These are phyloP conservation scores for Leptocoma aspasia DNA, from an alignment of 2,113 vertebrate species.

Conservation along the genomic window DNA sequence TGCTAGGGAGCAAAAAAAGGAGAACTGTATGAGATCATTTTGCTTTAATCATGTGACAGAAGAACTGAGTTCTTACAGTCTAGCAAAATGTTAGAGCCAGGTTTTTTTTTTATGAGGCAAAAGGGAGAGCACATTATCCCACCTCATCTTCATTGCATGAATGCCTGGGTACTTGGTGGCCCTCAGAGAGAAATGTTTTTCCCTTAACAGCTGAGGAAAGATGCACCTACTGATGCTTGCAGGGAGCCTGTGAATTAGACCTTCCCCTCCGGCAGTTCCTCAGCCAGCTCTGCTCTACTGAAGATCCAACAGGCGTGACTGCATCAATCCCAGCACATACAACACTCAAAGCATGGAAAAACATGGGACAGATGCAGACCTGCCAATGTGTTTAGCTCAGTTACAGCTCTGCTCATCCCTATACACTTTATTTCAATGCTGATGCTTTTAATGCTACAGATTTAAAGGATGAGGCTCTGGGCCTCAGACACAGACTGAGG, in stretches of 20 bases:
- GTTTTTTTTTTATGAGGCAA: background rate
- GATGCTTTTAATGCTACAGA: background rate
- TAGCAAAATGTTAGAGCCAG: background rate
- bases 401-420: background rate
- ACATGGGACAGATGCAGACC: background rate
- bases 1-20: background rate
- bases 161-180: too few relatives aligned
- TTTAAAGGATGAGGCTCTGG: background rate
- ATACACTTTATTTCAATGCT: background rate
- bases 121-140: background rate
- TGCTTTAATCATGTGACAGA: background rate
- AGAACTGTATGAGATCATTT: fast-evolving
- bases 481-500: background rate
- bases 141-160: background rate
- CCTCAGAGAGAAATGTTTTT: background rate
- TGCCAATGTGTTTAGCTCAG: background rate
- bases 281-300: background rate
- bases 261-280: background rate
- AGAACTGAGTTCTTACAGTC: background rate
- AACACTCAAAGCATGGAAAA: background rate
- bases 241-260: background rate
- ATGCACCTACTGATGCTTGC: background rate
- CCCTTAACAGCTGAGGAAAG: background rate
- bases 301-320: background rate
- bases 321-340: background rate